Evolutionary conservation across 2,113 vertebrate genomes (phyloP).

Genomic region (Oenanthe oenanthe): DNA sequence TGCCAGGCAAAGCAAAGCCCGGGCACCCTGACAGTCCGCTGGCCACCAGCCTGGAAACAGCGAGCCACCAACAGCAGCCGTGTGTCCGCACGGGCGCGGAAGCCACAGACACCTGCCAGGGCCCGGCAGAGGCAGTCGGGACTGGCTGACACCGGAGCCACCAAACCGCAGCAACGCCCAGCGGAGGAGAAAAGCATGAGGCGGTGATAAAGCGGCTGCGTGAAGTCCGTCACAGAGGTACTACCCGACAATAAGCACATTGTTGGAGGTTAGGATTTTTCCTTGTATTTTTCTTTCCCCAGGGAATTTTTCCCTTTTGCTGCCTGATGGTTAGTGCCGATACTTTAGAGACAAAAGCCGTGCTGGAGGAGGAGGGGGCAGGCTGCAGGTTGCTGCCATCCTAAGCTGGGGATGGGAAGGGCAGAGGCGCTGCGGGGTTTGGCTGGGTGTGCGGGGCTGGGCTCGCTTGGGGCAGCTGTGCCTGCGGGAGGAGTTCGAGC

Average conservation of each 20-base stretch:
- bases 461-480: not conserved
- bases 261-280: not conserved
- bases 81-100: accelerated
- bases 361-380: not conserved
- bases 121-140: not conserved
- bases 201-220: accelerated
- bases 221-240: not conserved
- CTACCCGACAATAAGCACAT: not conserved
- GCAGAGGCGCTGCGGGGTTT: too few species aligned
- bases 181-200: not conserved
- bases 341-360: not conserved
- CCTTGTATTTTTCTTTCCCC: not conserved
- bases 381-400: not conserved
- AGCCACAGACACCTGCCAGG: accelerated
- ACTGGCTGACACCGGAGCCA: not conserved
- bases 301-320: not conserved
- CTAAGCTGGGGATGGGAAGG: not conserved
- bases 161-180: not conserved
- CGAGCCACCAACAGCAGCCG: not conserved
- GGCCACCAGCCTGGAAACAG: not conserved
- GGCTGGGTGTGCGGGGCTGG: not conserved
- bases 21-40: not conserved
- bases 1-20: not conserved
- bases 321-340: not conserved
- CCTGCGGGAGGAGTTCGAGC: not conserved